Percentiles rank a stretch among this genome's conserved stretches.
Conservation (phyloP, 2,888 invertebrate genomes). For the Drosophila mayaguana region DNA sequence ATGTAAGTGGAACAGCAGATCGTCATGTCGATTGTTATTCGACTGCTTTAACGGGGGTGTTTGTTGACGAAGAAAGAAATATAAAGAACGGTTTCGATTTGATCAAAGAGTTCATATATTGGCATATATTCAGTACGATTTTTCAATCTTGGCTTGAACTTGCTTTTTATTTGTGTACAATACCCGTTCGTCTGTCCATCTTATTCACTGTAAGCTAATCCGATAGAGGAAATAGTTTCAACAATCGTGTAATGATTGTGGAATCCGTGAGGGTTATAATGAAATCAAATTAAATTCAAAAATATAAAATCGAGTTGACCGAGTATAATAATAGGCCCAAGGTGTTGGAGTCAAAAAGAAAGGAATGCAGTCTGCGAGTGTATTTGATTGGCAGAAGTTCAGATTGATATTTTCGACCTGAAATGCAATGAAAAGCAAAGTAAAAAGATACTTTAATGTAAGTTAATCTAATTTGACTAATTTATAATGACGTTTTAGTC, state of each 20-base stretch:
- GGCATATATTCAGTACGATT: neutral
- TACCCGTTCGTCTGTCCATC: neutral
- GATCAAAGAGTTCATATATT: no score
- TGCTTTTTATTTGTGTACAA: neutral
- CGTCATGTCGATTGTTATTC: neutral
- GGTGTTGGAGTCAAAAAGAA: no score
- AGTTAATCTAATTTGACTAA: neutral
- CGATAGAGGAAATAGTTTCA: neutral
- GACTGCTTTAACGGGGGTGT: neutral
- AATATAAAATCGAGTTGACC: no score
- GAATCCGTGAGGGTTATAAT: neutral
- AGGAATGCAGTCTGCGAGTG: neutral
- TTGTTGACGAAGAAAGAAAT: neutral
- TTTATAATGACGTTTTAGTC: constrained; percentile 60
- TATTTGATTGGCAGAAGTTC: neutral
- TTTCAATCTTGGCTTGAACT: no score
- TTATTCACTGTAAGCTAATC: neutral
- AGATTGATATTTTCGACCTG: neutral
- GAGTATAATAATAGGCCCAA: no score
- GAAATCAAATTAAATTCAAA: neutral
- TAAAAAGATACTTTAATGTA: neutral
- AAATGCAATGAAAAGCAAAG: neutral
- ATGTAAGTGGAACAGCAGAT: constrained; percentile 71
- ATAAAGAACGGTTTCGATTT: neutral
- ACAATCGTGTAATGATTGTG: neutral